Conservation (phyloP, 1,140 invertebrate genomes). For the Macrobrachium nipponense region DNA sequence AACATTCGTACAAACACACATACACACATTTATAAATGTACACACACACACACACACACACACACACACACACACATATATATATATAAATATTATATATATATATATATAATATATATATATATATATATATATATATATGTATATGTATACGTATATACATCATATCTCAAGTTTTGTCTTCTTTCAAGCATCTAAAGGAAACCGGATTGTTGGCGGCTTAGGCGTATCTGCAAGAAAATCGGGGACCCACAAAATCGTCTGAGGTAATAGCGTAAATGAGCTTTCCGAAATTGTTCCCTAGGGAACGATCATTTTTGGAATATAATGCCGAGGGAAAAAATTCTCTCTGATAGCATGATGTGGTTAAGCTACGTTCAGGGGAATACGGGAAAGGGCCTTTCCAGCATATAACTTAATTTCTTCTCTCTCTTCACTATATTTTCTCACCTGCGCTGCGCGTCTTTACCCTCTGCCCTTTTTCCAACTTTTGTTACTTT, state of each 20-base stretch:
- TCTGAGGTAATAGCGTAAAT: conserved; percentile 12
- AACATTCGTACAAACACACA: not conserved
- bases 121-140: not conserved
- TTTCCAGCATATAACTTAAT: too few species aligned
- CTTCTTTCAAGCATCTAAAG: too few species aligned
- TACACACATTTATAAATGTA: conserved; percentile 1
- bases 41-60: conserved; percentile 12
- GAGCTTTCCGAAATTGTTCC: conserved; percentile 22
- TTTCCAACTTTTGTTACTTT: too few species aligned
- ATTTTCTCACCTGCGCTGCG: too few species aligned
- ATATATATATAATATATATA: not conserved
- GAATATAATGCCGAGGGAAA: conserved; percentile 35
- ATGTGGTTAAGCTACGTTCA: conserved; percentile 48
- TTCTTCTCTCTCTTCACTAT: too few species aligned
- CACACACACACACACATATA: not conserved
- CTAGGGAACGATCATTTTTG: conserved; percentile 24
- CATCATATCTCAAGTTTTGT: too few species aligned
- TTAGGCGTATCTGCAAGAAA: not conserved
- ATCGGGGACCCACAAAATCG: not conserved
- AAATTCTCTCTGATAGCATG: conserved; percentile 49
- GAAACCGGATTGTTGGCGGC: not conserved
- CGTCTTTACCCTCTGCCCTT: too few species aligned
- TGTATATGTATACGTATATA: not conserved
- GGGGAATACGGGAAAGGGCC: not conserved
- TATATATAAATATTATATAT: not conserved